Percentiles rank a stretch among this genome's conserved stretches.
Evolutionary conservation across 2,797 vertebrate genomes (phyloP).

Genomic region (Cryptoprocta ferox): DNA sequence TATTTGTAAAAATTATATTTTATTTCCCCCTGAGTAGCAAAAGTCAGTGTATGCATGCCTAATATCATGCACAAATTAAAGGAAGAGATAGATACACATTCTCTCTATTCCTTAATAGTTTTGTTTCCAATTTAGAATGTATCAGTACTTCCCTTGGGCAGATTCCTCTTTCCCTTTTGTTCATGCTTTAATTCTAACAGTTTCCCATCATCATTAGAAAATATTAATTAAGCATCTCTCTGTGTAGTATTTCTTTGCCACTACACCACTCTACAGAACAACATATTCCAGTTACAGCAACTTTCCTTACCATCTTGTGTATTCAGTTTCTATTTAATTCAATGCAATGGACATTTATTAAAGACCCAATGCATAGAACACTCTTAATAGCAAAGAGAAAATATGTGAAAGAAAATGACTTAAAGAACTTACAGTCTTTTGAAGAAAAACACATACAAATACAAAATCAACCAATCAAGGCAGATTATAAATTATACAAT

Average conservation of each 20-base stretch:
- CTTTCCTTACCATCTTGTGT: background rate
- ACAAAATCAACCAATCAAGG: background rate
- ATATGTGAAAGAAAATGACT: background rate
- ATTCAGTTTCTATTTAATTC: background rate
- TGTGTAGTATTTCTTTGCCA: background rate
- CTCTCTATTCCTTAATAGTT: background rate
- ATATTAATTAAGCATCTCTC: background rate
- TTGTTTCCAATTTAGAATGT: background rate
- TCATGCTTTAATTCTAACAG: background rate
- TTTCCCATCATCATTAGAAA: background rate
- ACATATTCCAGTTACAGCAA: background rate
- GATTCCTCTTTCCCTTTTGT: background rate
- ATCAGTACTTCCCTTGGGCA: background rate
- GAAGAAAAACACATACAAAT: background rate
- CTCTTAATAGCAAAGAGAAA: background rate
- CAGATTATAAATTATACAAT: background rate
- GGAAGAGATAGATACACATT: background rate
- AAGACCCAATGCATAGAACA: background rate
- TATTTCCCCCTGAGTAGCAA: background rate
- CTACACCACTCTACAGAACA: background rate
- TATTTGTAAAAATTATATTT: background rate
- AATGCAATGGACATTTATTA: background rate
- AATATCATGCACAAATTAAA: background rate
- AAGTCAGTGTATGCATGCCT: background rate
- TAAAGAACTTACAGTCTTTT: background rate